Percentiles rank a stretch among this genome's conserved stretches.
phyloP scores from a whole-genome alignment of 37 sponge, comb jelly and placozoan genomes.

The Aphrocallistes beatrix region DNA sequence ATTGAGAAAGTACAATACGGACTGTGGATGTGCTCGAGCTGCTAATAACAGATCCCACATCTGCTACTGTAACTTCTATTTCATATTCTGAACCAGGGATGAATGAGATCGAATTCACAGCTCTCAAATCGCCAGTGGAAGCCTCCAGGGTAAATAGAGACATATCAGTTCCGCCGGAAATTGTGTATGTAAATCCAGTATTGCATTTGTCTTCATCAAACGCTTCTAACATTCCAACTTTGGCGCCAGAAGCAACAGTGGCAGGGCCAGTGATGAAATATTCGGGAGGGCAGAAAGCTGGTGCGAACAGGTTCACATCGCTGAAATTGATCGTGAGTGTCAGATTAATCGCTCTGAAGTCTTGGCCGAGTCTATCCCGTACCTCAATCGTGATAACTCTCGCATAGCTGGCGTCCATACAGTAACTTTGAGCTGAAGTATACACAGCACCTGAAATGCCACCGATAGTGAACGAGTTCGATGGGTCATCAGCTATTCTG shows the following conservation, averaged over 20 bases:
- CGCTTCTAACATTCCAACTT: background rate
- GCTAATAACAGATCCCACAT: background rate
- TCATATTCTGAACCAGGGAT: background rate
- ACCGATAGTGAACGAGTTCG: background rate
- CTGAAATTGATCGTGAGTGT: background rate
- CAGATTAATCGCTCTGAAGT: background rate
- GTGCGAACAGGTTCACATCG: background rate
- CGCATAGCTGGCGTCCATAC: background rate
- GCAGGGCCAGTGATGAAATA: background rate
- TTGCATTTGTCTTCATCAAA: background rate
- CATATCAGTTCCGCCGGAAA: background rate
- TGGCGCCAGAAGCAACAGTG: background rate
- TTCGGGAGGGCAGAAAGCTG: background rate
- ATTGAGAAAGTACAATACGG: background rate
- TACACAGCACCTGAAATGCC: background rate
- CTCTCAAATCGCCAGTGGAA: background rate
- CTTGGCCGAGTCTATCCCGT: background rate
- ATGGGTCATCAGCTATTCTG: background rate
- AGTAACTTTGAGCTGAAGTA: background rate
- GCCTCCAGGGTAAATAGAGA: background rate
- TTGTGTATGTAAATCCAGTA: background rate
- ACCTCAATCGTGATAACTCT: background rate
- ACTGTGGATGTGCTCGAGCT: background rate
- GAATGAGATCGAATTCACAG: background rate
- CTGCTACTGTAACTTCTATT: background rate